These are phyloP conservation scores for Papilio glaucus DNA, from an alignment of 1,140 invertebrate genomes.

Conservation along the genomic window DNA sequence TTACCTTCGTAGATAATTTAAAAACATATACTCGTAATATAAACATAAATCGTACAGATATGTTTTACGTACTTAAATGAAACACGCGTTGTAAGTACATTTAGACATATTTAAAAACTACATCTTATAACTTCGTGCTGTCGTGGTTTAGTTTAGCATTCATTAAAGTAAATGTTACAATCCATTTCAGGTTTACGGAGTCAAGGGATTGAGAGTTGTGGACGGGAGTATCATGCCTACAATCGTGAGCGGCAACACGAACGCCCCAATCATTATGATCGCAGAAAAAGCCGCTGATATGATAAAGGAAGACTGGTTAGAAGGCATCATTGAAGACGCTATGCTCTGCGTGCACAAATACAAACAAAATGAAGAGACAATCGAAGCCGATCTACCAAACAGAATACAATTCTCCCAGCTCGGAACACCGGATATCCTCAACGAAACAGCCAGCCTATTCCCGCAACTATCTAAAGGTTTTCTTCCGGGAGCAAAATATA, in stretches of 20 bases:
- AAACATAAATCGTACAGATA: too few species aligned
- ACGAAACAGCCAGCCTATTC: slow-evolving; percentile 62
- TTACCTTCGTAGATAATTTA: too few species aligned
- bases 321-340: slow-evolving; percentile 38
- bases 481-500: neutral
- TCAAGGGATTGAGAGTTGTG: slow-evolving; percentile 89
- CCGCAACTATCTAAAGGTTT: slow-evolving; percentile 48
- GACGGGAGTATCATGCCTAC: slow-evolving; percentile 92
- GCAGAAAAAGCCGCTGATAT: slow-evolving; percentile 95
- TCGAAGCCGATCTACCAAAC: slow-evolving; percentile 41
- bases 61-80: too few species aligned
- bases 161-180: slow-evolving; percentile 10
- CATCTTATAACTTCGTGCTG: too few species aligned
- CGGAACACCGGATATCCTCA: slow-evolving; percentile 52
- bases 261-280: slow-evolving; percentile 95
- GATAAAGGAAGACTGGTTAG: slow-evolving; percentile 89
- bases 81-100: too few species aligned
- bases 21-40: too few species aligned
- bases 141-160: too few species aligned
- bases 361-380: slow-evolving; percentile 37
- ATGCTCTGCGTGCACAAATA: slow-evolving; percentile 24
- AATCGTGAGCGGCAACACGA: slow-evolving; percentile 93
- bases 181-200: slow-evolving; percentile 86
- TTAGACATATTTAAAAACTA: neutral
- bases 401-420: slow-evolving; percentile 40